Evolutionary conservation across 2,113 vertebrate genomes (phyloP), one percentile per base, ranked within the genome.

Genomic region (Scolopax mira): DNA sequence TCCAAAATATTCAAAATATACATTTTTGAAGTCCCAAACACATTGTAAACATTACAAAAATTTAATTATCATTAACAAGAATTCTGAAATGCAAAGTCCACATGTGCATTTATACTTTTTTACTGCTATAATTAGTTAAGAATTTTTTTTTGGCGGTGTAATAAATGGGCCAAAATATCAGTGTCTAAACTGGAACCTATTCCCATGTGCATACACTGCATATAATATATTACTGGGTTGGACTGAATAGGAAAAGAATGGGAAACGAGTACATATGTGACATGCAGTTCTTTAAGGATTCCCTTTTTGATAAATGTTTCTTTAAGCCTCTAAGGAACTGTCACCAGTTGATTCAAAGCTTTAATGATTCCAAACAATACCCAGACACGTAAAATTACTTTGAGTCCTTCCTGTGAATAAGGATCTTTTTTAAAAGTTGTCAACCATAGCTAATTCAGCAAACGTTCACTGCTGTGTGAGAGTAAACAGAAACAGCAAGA

Each of bases 401-500:
- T 28, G 64, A 92, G 33, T 58, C 31, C 37, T 78, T 89, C 42
- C 51, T 52, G 35, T 57, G 37, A 70, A 58, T 28, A 86, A 23
- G 3, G 10, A 80, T 27, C n/a, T 66, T 89, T 0, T 0, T 71
- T 84, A 84, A 83, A 80, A 31, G 15, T 28, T 66, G 24, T 42
- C 90, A 95, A 51, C 44, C 11, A 41, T 1, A 64, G 19, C 19
- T 92, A 71, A 89, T 78, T 71, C 27, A 84, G 39, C 19, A 89
- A 65, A 33, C 23, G 35, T 33, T 66, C 7, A 60, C 39, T 8
- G 18, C 91, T 72, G 60, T 24, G 57, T 51, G 30, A 91, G 18
- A 39, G 37, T 72, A 87, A 94, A 87, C 57, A 79, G 70, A 87
- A 93, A 35, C 66, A 55, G 85, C 78, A 87, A 84, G 73, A 79